phyloP scores from a whole-genome alignment of 2,113 vertebrate genomes.

The Neogobius melanostomus region DNA sequence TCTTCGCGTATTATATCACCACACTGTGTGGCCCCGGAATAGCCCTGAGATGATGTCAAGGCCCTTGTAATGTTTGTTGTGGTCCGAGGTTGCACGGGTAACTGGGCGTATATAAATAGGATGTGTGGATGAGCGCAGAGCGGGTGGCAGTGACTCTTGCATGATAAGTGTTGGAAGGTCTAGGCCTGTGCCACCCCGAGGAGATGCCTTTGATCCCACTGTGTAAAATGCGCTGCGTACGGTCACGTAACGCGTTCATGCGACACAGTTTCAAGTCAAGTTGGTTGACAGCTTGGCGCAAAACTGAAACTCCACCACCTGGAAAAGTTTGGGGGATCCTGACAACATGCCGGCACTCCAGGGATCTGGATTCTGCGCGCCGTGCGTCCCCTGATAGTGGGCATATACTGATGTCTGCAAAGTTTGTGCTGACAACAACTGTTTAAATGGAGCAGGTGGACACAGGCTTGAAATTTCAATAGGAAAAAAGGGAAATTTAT shows the following conservation, averaged over 20 bases:
- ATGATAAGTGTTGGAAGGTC: constrained; percentile 41
- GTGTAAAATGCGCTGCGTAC: constrained; percentile 46
- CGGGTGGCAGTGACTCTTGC: constrained; percentile 36
- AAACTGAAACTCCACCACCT: constrained; percentile 47
- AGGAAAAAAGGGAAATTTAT: background rate
- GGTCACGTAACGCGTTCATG: constrained; percentile 67
- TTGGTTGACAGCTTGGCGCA: constrained; percentile 40
- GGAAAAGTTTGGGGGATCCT: constrained; percentile 44
- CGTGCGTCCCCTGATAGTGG: constrained; percentile 22
- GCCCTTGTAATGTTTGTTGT: constrained; percentile 68
- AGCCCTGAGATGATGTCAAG: constrained; percentile 64
- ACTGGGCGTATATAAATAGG: constrained; percentile 74
- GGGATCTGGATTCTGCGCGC: constrained; percentile 21
- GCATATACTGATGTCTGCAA: constrained; percentile 39
- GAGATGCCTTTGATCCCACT: constrained; percentile 65
- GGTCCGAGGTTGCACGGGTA: constrained; percentile 62
- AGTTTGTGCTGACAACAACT: constrained; percentile 1
- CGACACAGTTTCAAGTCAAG: constrained; percentile 55
- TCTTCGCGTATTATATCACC: constrained; percentile 50
- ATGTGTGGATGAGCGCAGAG: constrained; percentile 62
- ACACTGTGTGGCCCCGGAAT: constrained; percentile 53
- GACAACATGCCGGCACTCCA: constrained; percentile 11
- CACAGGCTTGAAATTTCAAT: constrained; percentile 1
- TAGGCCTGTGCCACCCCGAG: constrained; percentile 41
- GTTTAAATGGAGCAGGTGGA: background rate